Evolutionary conservation across 1,140 invertebrate genomes (phyloP).

Genomic region (Drosophila watanabei): DNA sequence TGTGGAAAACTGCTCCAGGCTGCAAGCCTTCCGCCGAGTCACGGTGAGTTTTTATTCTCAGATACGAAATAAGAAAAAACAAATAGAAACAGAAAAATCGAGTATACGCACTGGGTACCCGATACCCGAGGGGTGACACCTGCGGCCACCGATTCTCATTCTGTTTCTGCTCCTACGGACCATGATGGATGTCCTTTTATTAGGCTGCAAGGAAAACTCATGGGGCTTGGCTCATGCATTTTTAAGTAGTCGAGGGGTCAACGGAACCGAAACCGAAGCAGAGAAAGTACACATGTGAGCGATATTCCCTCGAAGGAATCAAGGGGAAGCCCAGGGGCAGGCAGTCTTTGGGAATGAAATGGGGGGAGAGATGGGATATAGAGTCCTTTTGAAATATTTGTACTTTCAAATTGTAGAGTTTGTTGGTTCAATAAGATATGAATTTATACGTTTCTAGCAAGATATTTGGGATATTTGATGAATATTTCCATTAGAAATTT

Average conservation of each 20-base stretch:
- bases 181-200: slow-evolving; percentile 72
- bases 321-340: too few relatives aligned
- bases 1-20: slow-evolving; percentile 94
- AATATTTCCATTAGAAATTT: too few relatives aligned
- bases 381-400: not conserved
- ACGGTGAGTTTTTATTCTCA: slow-evolving; percentile 62
- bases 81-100: slow-evolving; percentile 17
- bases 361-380: not conserved
- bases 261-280: slow-evolving; percentile 24
- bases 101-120: slow-evolving; percentile 21
- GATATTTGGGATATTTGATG: too few relatives aligned
- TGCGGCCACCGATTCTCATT: slow-evolving; percentile 25
- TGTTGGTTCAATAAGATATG: not conserved
- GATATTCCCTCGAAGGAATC: not conserved
- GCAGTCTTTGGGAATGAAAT: too few relatives aligned
- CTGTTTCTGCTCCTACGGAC: slow-evolving; percentile 22
- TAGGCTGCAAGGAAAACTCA: slow-evolving; percentile 41
- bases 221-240: slow-evolving; percentile 67
- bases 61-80: not conserved
- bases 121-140: not conserved
- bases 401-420: not conserved
- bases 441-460: not conserved
- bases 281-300: slow-evolving; percentile 2
- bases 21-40: slow-evolving; percentile 89
- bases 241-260: slow-evolving; percentile 53